Base-by-base conservation (phyloP, 2,113 vertebrate species). In the Danionella cerebrum region DNA sequence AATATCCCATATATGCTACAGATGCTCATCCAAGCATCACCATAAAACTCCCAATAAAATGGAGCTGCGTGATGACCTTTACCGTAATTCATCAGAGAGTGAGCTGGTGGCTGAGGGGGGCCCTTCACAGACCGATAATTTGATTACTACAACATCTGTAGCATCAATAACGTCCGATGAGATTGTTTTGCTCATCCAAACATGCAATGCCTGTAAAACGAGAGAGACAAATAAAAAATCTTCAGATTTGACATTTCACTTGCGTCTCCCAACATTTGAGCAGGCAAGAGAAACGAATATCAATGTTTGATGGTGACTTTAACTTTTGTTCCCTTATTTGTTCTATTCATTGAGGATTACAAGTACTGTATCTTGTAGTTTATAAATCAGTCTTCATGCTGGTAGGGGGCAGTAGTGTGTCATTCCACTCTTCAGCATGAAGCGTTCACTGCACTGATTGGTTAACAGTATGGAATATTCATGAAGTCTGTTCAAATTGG, bases 141-240 rank as follows among this genome's bases (percentile, higher is more conserved):
- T 87, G 86, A 89, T 89, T 85, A 89, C 83, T 80, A 79, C 80
- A 87, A 87, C 87, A 89, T 87, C 86, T 89, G 86, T 89, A 87
- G 86, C 87, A 89, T 87, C 87, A 86, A 86, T 87, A 86, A 86
- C 80, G 81, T 86, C 84, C 80, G 84, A 82, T 84, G 82, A 85
- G 84, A 86, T 87, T 87, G 87, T 88, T 86, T 86, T 86, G 84
- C 80, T 79, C 85, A 86, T 79, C 84, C 84, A 86, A 86, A 88
- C 86, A 88, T 85, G 85, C 79, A 83, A 78, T 80, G 79, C 76
- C 84, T 78, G 78, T 87, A 86, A 85, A 86, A 72, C n/a, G 76
- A 75, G 71, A 64, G 75, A 38, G 66, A 47, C 63, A 25, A 72
- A 67, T 66, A 42, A 1, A 25, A 25, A 27, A 60, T 44, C 6